phyloP scores from a whole-genome alignment of 2,113 vertebrate genomes.

The Budorcas taxicolor region DNA sequence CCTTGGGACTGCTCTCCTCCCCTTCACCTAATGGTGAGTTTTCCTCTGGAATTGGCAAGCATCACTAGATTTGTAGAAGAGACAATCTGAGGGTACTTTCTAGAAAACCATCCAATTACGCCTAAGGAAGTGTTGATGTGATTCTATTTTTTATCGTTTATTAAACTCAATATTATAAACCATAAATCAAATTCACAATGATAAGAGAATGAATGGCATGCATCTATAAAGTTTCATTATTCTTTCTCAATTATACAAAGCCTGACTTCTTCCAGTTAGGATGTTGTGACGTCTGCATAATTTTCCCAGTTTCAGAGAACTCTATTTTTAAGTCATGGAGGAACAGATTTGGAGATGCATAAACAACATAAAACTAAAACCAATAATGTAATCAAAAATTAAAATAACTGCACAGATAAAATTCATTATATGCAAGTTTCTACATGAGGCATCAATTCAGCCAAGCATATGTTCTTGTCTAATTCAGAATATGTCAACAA shows the following conservation, averaged over 20 bases:
- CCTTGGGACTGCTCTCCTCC: background rate
- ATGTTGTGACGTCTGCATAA: background rate
- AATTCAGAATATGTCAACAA: conserved; percentile 58
- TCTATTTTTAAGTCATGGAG: background rate
- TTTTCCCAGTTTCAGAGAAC: conserved; percentile 15
- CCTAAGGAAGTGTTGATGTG: background rate
- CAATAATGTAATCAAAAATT: conserved; percentile 52
- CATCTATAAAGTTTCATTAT: background rate
- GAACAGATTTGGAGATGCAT: conserved; percentile 29
- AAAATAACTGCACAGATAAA: conserved; percentile 52
- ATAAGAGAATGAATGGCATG: background rate
- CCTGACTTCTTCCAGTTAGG: background rate
- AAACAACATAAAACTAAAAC: conserved; percentile 45
- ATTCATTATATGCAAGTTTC: conserved; percentile 51
- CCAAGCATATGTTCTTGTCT: conserved; percentile 57
- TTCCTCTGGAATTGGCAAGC: background rate
- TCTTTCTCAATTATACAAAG: background rate
- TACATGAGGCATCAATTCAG: conserved; percentile 40
- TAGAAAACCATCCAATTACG: background rate
- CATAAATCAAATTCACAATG: background rate
- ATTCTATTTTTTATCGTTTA: background rate
- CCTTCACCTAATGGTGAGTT: background rate
- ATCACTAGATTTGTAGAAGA: background rate
- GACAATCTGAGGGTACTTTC: background rate
- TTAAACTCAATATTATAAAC: background rate